Base-by-base conservation (phyloP, 2,888 invertebrate genomes). In the Trachelus troglodyta region DNA sequence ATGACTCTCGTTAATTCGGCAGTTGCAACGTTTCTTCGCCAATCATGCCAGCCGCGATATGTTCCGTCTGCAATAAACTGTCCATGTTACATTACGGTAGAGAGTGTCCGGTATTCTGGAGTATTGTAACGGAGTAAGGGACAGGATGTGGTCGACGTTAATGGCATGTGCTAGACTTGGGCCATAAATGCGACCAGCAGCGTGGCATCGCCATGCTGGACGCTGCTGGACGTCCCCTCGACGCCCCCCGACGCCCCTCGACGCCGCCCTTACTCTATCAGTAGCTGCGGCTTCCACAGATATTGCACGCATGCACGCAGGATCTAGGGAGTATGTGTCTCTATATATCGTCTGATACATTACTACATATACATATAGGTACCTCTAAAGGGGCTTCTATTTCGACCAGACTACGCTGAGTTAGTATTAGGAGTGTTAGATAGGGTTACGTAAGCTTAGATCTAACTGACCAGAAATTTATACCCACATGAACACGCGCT, bases 111-210 rank as follows among this genome's bases (percentile, higher is more conserved):
- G 82, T 79, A 83, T 84, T 84, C 80, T 83, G 83, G 77, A 83
- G 84, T 85, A 84, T 82, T 81, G 82, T 79, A 81, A 81, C 81
- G 85, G 82, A 82, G 81, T 81, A 83, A 83, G 84, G 84, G 85
- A 83, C 77, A 82, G 83, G 83, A 87, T 86, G 86, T 80, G 86
- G 85, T 84, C 83, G 81, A 85, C 86, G 83, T 85, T 87, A 87
- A 88, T 87, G 84, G 85, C 82, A 83, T 85, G 84, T 83, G 81
- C 83, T 79, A 81, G 80, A 79, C 82, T 76, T 75, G 71, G 75
- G 56, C 79, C 71, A 80, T 82, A 82, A 83, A 81, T 75, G 81
- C 79, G 78, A 80, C 69, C 79, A 81, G 80, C 80, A 80, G 75
- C 79, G 78, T 75, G 79, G 40, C 78, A 77, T 79, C 74, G 75